Evolutionary conservation across 2,113 vertebrate species (phyloP), one percentile per base, ranked within the genome.

Genomic region (Thalassoma bifasciatum): DNA sequence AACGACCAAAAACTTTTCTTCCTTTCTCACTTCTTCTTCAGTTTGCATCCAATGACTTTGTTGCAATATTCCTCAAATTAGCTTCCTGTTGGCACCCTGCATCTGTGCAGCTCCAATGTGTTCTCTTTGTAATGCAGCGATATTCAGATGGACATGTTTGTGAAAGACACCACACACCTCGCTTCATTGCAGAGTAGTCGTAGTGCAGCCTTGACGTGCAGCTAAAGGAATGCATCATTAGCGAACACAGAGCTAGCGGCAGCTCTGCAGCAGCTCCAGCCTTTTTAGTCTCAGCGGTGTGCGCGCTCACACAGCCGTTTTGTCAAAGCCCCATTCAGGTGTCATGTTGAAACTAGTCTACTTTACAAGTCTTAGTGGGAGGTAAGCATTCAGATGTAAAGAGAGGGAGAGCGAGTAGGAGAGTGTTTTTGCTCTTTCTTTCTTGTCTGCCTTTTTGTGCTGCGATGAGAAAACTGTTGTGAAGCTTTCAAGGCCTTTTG

Each of bases 401-500:
- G 51, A 59, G 52, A 44, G n/a, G 8, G 36, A 38, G 51, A 69
- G 19, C 40, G 51, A 69, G 49, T 44, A n/a, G n/a, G n/a, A n/a
- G n/a, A n/a, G n/a, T n/a, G n/a, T n/a, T n/a, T n/a, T n/a, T n/a
- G n/a, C 26, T 38, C 64, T 74, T 67, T 82, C 77, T 57, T 46
- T 67, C 46, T 52, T 9, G 75, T 76, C 72, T 77, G 89, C 74
- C 84, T 75, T 63, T 40, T 56, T 57, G 74, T 68, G 66, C 86
- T 60, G 70, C 75, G 76, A 93, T 92, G 88, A 94, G 92, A 90
- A 91, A 92, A 93, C 72, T 64, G 63, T 57, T 90, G 87, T 91
- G 83, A 88, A 83, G 88, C 90, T 81, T 92, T 94, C 88, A 92
- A 91, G 92, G 91, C 92, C 87, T 73, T 67, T 92, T 92, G 0